phyloP scores from a whole-genome alignment of 2,797 vertebrate species.

The Molossus molossus region DNA sequence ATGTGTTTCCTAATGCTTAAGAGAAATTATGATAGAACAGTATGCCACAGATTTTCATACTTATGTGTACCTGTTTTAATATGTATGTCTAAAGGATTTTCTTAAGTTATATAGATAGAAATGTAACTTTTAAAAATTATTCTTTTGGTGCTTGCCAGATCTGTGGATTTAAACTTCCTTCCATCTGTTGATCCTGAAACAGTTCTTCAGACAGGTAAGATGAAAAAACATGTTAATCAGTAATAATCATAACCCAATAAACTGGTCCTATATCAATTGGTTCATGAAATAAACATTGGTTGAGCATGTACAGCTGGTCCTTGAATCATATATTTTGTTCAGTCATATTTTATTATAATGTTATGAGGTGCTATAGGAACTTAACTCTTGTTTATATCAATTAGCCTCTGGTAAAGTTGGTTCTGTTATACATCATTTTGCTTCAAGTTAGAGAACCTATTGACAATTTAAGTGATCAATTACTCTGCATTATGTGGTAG shows the following conservation, averaged over 20 bases:
- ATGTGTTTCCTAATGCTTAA: constrained; percentile 33
- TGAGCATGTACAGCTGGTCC: not conserved
- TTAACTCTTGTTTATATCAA: not conserved
- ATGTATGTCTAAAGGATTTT: constrained; percentile 50
- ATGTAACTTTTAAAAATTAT: constrained; percentile 37
- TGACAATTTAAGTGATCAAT: not conserved
- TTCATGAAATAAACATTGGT: constrained; percentile 21
- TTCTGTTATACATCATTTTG: not conserved
- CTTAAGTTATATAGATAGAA: constrained; percentile 17
- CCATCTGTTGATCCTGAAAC: constrained; percentile 98
- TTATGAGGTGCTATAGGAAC: not conserved
- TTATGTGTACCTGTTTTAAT: not conserved
- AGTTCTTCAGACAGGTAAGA: constrained; percentile 96
- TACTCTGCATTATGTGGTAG: not conserved
- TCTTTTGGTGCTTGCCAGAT: constrained; percentile 89
- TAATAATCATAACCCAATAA: constrained; percentile 34
- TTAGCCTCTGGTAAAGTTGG: not conserved
- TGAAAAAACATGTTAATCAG: constrained; percentile 35
- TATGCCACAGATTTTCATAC: constrained; percentile 20
- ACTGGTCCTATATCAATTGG: not conserved
- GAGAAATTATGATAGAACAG: constrained; percentile 52
- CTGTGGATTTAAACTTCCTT: constrained; percentile 94
- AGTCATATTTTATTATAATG: not conserved
- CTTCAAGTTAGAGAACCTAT: not conserved
- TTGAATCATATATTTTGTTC: not conserved